Percentiles rank a stretch among this genome's conserved stretches.
Evolutionary conservation across 30 jellyfish, hydroid and myxozoan species (phyloP).

Genomic region (Mastigias papua): DNA sequence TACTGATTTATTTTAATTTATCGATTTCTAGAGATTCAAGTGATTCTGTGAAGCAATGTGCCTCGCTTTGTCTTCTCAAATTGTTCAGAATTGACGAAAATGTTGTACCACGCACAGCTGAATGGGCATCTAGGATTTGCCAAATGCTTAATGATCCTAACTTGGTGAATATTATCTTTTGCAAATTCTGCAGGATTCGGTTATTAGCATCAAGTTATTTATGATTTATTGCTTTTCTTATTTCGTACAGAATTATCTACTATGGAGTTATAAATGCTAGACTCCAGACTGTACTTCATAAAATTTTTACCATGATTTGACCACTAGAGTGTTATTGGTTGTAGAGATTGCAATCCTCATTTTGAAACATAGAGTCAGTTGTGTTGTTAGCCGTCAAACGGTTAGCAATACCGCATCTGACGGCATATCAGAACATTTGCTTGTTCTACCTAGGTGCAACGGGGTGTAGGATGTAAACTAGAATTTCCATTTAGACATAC

Average conservation of each 20-base stretch:
- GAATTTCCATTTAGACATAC: too few species aligned
- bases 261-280: too few species aligned
- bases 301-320: too few species aligned
- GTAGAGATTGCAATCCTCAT: background rate
- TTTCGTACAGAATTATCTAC: too few species aligned
- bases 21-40: slow-evolving; percentile 76
- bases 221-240: too few species aligned
- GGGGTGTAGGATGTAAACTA: too few species aligned
- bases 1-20: background rate
- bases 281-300: too few species aligned
- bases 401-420: too few species aligned
- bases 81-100: slow-evolving; percentile 81
- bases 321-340: background rate
- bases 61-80: slow-evolving; percentile 87
- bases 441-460: too few species aligned
- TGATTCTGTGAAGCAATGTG: slow-evolving; percentile 95
- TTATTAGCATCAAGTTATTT: too few species aligned
- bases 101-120: slow-evolving; percentile 89
- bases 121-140: slow-evolving; percentile 97
- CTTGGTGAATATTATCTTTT: slow-evolving; percentile 55
- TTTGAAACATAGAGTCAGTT: background rate
- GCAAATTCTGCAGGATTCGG: background rate
- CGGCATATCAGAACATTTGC: too few species aligned
- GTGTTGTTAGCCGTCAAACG: background rate
- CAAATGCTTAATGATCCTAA: slow-evolving; percentile 97